Base-by-base conservation (phyloP, 2,113 vertebrate species). In the Acanthochromis polyacanthus region DNA sequence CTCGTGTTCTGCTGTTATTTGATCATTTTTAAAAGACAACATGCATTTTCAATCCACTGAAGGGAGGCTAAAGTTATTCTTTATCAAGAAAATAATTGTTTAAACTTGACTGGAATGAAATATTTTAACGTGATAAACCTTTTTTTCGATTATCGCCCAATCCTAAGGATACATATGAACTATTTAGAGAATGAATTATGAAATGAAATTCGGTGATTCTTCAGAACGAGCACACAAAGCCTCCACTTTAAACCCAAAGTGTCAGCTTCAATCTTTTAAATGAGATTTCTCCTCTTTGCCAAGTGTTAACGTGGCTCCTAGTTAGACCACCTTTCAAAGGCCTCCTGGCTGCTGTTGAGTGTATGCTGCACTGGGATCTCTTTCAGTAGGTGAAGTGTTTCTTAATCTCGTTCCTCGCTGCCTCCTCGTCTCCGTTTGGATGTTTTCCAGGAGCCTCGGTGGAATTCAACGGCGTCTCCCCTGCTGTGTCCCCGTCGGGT, bases 391-490 rank as follows among this genome's bases (percentile, higher is more conserved):
- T 72, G 75, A 76, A 81, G 81, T 78, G 83, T 83, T 82, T 62
- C 56, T 71, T 78, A 58, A 82, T 83, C 81, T 78, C 64, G 25
- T 2, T 51, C 36, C 40, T 78, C 30, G 20, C 87, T 48, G 69
- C 32, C 68, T 74, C 75, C 74, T 62, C 36, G 4, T 38, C 75
- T 83, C 69, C 4, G 19, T 53, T 63, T 77, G 79, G 78, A 89
- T 28, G 48, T 85, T 84, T 83, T 82, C 85, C 81, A 88, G 71
- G 71, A 81, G 78, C 66, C 57, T 46, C 67, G 0, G 62, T 52
- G 78, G 82, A 88, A 83, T 85, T 89, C 70, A 67, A 16, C 60
- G 52, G 79, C 7, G 40, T 68, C 78, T 55, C 78, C 81, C 90
- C 88, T 40, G 78, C 85, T 78, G 83, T 19, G 87, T 86, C 68